Conservation (phyloP, 2,888 invertebrate species). For the Lasioglossum vierecki region DNA sequence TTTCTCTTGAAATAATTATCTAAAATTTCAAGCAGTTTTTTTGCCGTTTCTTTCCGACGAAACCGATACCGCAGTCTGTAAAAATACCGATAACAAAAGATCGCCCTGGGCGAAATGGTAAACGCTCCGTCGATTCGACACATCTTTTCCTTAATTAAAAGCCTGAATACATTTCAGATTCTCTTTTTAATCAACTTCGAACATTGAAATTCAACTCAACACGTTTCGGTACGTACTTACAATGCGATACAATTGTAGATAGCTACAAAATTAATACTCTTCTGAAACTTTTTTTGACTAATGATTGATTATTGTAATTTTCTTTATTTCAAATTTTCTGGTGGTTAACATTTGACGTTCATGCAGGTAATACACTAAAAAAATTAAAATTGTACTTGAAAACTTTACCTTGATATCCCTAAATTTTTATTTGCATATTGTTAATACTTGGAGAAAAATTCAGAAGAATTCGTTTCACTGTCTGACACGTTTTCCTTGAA, state of each 20-base stretch:
- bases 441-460: not conserved
- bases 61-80: not conserved
- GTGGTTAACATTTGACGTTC: not conserved
- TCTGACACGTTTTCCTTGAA: not conserved
- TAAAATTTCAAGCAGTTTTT: conserved; percentile 42
- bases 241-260: no score
- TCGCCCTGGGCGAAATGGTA: not conserved
- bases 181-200: not conserved
- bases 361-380: no score
- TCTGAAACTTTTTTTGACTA: no score
- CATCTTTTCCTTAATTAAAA: not conserved
- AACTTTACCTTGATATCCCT: not conserved
- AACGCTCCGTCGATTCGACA: not conserved
- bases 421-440: not conserved
- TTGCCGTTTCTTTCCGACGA: not conserved
- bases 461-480: not conserved
- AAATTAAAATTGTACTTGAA: not conserved
- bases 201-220: not conserved
- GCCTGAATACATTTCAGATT: not conserved
- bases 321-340: not conserved
- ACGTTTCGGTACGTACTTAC: not conserved
- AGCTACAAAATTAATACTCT: no score
- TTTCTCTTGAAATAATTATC: conserved; percentile 36
- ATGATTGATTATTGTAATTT: not conserved
- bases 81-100: conserved; percentile 7